phyloP scores from a whole-genome alignment of 2,888 invertebrate species.

The Polyploca ridens region DNA sequence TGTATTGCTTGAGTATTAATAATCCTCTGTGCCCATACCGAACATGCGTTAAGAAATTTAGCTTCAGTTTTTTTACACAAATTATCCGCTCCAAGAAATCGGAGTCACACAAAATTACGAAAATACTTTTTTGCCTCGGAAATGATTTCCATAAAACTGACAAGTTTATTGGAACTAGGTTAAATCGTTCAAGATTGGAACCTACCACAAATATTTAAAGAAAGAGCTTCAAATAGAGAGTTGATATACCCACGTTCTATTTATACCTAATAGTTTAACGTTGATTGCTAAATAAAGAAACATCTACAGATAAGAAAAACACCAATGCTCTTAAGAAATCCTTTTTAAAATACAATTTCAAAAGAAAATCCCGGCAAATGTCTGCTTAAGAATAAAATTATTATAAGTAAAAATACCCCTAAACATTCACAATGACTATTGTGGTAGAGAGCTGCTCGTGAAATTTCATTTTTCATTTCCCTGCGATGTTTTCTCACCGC shows the following conservation, averaged over 20 bases:
- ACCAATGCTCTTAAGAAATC: slow-evolving; percentile 2
- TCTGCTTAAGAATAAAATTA: slow-evolving; percentile 11
- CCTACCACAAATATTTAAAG: no score
- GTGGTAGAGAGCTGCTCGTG: slow-evolving; percentile 55
- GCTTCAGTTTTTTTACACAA: no score
- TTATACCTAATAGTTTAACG: not conserved
- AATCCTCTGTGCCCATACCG: no score
- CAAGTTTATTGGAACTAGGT: not conserved
- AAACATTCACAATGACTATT: slow-evolving; percentile 44
- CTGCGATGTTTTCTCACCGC: slow-evolving; percentile 64
- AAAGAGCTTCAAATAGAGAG: not conserved
- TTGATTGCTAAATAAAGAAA: not conserved
- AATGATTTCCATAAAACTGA: not conserved
- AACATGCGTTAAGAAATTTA: no score
- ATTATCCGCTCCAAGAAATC: not conserved
- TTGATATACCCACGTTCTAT: no score
- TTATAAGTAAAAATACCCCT: slow-evolving; percentile 11
- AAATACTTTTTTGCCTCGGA: not conserved
- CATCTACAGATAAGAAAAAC: not conserved
- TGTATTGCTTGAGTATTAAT: no score
- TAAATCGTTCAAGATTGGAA: no score
- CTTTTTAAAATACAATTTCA: slow-evolving; percentile 3
- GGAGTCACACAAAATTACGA: not conserved
- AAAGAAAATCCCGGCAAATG: not conserved
- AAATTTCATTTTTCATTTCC: slow-evolving; percentile 79